These are phyloP conservation scores for Phenganax stokvisi DNA, from an alignment of 92 coral and sea anemone genomes.

Conservation along the genomic window DNA sequence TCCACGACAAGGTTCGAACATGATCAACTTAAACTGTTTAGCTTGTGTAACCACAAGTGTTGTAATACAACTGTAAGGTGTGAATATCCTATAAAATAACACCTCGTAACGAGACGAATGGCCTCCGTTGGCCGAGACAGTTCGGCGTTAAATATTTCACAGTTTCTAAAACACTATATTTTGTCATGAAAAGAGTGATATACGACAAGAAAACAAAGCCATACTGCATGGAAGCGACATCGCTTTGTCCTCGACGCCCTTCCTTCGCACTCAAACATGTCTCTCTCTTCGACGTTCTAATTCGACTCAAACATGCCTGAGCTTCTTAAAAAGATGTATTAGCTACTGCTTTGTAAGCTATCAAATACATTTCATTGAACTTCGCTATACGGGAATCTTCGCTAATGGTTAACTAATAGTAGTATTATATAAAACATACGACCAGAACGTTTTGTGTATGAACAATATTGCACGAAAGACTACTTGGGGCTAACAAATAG, in stretches of 20 bases:
- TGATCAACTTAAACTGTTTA: not conserved
- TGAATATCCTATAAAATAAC: slow-evolving; percentile 36
- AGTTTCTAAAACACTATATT: slow-evolving; percentile 5
- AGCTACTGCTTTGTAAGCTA: too few species aligned
- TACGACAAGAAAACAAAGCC: slow-evolving; percentile 6
- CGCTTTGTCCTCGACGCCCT: not conserved
- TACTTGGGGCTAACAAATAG: not conserved
- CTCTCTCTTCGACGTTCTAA: too few species aligned
- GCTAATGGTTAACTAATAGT: too few species aligned
- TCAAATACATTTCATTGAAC: too few species aligned
- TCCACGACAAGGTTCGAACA: too few species aligned
- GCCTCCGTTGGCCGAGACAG: slow-evolving; percentile 43
- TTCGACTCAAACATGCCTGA: not conserved
- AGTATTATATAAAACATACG: too few species aligned
- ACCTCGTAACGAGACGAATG: slow-evolving; percentile 40
- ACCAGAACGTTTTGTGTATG: too few species aligned
- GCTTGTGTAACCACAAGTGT: slow-evolving; percentile 25
- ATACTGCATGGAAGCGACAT: not conserved
- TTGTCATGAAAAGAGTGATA: slow-evolving; percentile 28
- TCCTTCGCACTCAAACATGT: slow-evolving; percentile 1
- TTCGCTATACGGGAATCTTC: too few species aligned
- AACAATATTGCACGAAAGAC: too few species aligned
- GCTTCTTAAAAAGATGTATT: too few species aligned
- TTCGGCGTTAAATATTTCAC: slow-evolving; percentile 28
- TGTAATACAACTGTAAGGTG: slow-evolving; percentile 20